phyloP scores from a whole-genome alignment of 2,888 invertebrate genomes.

The Melanargia galathea region DNA sequence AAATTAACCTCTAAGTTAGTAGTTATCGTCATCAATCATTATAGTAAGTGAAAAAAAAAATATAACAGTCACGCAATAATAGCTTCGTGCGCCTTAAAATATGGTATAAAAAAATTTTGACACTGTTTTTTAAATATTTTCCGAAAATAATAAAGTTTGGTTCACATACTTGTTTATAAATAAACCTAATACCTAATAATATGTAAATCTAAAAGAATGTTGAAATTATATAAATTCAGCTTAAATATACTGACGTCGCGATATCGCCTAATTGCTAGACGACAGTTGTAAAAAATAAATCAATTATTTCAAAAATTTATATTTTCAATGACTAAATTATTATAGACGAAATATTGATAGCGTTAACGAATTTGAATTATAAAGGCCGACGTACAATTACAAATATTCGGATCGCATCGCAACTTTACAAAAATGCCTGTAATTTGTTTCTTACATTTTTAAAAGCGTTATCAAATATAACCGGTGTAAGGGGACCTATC shows the following conservation, averaged over 20 bases:
- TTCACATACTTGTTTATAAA: too few species aligned
- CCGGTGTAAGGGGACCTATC: too few species aligned
- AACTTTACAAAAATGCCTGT: not conserved
- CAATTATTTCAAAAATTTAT: slow-evolving; percentile 27
- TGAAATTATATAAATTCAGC: not conserved
- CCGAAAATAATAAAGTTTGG: too few species aligned
- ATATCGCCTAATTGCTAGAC: not conserved
- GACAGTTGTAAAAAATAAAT: not conserved
- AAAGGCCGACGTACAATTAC: not conserved
- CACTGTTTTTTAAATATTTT: too few species aligned
- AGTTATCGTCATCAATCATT: not conserved
- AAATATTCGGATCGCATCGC: not conserved
- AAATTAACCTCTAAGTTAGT: not conserved
- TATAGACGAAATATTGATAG: slow-evolving; percentile 70
- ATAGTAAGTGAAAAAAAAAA: not conserved
- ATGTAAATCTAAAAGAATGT: not conserved
- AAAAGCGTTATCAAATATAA: not conserved
- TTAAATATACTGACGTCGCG: not conserved
- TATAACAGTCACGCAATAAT: not conserved
- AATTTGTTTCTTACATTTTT: slow-evolving; percentile 1
- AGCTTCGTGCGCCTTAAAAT: slow-evolving; percentile 12
- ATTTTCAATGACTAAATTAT: slow-evolving; percentile 44
- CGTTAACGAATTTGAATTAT: slow-evolving; percentile 24
- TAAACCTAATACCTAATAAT: not conserved
- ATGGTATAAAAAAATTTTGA: too few species aligned